Evolutionary conservation across 1,140 invertebrate genomes (phyloP).

Genomic region (Elysia chlorotica): DNA sequence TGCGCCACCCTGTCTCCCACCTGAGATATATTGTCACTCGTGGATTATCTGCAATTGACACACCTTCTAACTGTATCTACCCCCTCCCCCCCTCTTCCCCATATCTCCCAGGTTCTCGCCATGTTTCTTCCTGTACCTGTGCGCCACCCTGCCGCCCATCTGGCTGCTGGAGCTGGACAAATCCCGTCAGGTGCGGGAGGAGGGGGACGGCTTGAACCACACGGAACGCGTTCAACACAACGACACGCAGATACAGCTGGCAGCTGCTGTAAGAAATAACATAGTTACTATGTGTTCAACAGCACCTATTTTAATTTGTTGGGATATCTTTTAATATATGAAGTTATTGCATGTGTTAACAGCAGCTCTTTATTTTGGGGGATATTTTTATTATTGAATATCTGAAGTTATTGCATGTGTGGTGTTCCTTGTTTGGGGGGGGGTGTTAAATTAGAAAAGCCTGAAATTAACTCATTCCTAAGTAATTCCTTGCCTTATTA

Average conservation of each 20-base stretch:
- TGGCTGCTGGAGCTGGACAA: slow-evolving; percentile 54
- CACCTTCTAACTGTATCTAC: too few relatives aligned
- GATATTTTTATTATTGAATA: too few relatives aligned
- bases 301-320: not conserved
- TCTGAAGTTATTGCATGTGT: too few relatives aligned
- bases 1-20: too few relatives aligned
- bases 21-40: too few relatives aligned
- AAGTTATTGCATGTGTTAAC: not conserved
- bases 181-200: slow-evolving; percentile 27
- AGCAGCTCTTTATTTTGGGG: not conserved
- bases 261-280: not conserved
- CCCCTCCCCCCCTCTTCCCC: too few relatives aligned
- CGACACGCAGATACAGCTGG: not conserved
- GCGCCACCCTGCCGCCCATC: slow-evolving; percentile 43
- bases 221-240: not conserved
- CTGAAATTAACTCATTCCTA: too few relatives aligned
- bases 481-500: too few relatives aligned
- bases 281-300: not conserved
- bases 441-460: too few relatives aligned
- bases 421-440: too few relatives aligned
- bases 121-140: slow-evolving; percentile 53
- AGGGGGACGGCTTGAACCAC: not conserved
- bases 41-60: too few relatives aligned
- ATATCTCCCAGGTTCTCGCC: slow-evolving; percentile 45
- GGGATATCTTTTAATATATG: not conserved